A percentile compares a stretch with the other conserved stretches of the same genome.
Conservation (phyloP, 2,113 vertebrate genomes). For the Kobus ellipsiprymnus region DNA sequence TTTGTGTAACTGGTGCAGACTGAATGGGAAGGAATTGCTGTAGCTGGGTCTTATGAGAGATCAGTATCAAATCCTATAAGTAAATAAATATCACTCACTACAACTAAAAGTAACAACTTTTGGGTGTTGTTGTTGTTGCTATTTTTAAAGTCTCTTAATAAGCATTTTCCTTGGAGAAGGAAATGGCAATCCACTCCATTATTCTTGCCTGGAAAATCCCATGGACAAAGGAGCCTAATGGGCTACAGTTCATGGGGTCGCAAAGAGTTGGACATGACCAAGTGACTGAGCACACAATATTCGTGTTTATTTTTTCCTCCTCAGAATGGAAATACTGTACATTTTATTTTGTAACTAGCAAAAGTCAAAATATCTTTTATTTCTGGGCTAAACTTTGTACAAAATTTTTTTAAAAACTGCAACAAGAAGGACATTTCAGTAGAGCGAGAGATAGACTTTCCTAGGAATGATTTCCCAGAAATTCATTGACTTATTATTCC, state of each 20-base stretch:
- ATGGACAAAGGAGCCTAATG: background rate
- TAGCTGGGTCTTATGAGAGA: background rate
- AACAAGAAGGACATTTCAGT: background rate
- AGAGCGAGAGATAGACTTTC: background rate
- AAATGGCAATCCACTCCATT: background rate
- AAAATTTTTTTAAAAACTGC: background rate
- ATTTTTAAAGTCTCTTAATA: background rate
- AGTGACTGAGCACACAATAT: background rate
- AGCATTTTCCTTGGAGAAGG: background rate
- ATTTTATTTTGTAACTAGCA: background rate
- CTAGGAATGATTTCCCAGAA: background rate
- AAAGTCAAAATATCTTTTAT: conserved; percentile 5
- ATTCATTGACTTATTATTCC: background rate
- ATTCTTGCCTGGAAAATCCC: background rate
- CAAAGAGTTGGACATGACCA: background rate
- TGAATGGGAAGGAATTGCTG: background rate
- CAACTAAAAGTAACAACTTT: background rate
- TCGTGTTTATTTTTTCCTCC: background rate
- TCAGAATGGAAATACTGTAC: background rate
- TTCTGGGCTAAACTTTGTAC: background rate
- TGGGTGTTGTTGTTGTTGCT: background rate
- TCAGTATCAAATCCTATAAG: background rate
- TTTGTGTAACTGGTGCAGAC: background rate
- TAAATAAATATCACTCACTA: background rate
- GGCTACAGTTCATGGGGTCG: background rate